Evolutionary conservation across 2,797 vertebrate genomes (phyloP).

Genomic region (Pangasius macronema): DNA sequence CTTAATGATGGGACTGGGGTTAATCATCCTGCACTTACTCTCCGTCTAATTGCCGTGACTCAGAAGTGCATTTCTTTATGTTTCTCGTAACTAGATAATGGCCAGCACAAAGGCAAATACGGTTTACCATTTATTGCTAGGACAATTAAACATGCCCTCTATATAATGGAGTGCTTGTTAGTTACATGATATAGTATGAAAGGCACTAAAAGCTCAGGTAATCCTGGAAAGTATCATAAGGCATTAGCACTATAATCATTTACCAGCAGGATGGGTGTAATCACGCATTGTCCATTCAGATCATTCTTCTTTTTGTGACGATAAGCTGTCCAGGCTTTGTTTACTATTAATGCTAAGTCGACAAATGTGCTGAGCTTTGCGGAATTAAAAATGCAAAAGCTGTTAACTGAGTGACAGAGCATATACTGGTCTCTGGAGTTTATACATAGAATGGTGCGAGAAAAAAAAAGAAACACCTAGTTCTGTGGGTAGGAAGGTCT

Average conservation of each 20-base stretch:
- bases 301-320: neutral
- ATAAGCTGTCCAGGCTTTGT: neutral
- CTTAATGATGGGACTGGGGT: constrained; percentile 40
- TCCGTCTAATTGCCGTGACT: constrained; percentile 20
- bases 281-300: neutral
- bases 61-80: constrained; percentile 20
- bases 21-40: constrained; percentile 43
- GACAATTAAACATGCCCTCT: constrained; percentile 25
- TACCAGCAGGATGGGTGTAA: neutral
- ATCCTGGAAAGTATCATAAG: neutral
- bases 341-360: neutral
- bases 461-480: neutral
- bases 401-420: neutral
- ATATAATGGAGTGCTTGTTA: constrained; percentile 38
- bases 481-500: neutral
- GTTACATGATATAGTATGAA: constrained; percentile 33
- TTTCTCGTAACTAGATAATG: constrained; percentile 31
- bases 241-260: constrained; percentile 4
- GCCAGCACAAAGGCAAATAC: constrained; percentile 23
- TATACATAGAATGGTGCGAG: too few species aligned
- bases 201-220: neutral
- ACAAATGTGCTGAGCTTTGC: constrained; percentile 3
- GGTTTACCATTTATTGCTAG: constrained; percentile 30
- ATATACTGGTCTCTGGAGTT: neutral
- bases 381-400: constrained; percentile 5